A percentile compares a stretch with the other conserved stretches of the same genome.
These are phyloP conservation scores for Phalangium opilio DNA, from an alignment of 2,888 invertebrate species.

Conservation along the genomic window DNA sequence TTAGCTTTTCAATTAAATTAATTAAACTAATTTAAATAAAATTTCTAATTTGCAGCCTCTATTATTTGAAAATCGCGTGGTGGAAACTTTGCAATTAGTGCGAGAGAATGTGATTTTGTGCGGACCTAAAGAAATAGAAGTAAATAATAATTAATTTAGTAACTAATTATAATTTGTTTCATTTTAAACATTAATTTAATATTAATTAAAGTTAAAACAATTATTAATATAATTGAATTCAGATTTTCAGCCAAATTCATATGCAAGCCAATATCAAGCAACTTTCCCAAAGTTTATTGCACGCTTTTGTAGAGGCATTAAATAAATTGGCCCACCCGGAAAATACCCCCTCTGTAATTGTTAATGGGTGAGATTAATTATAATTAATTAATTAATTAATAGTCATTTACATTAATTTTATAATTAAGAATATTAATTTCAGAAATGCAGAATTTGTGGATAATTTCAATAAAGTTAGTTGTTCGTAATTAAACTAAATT, in stretches of 20 bases:
- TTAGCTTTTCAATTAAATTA: too few species aligned
- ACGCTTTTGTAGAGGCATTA: constrained; percentile 25
- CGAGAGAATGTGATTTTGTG: constrained; percentile 53
- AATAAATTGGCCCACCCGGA: constrained; percentile 19
- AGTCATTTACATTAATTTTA: too few species aligned
- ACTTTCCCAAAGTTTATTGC: constrained; percentile 28
- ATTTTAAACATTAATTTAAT: too few species aligned
- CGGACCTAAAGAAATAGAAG: constrained; percentile 45
- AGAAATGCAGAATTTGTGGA: too few species aligned
- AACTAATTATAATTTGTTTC: too few species aligned
- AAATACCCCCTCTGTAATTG: not conserved
- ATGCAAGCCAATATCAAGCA: constrained; percentile 29
- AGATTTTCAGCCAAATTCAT: constrained; percentile 30
- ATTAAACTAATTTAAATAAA: not conserved
- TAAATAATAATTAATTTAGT: constrained; percentile 3
- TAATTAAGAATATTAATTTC: too few species aligned
- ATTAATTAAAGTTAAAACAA: too few species aligned
- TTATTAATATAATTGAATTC: too few species aligned
- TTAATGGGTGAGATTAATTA: not conserved
- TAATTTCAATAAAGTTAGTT: too few species aligned
- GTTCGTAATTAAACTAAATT: too few species aligned
- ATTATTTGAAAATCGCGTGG: constrained; percentile 52
- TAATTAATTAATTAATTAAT: too few species aligned
- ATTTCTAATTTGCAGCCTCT: constrained; percentile 40
- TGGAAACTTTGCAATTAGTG: constrained; percentile 48